phyloP scores from a whole-genome alignment of 2,797 vertebrate genomes.

The Pseudomugil gertrudae region DNA sequence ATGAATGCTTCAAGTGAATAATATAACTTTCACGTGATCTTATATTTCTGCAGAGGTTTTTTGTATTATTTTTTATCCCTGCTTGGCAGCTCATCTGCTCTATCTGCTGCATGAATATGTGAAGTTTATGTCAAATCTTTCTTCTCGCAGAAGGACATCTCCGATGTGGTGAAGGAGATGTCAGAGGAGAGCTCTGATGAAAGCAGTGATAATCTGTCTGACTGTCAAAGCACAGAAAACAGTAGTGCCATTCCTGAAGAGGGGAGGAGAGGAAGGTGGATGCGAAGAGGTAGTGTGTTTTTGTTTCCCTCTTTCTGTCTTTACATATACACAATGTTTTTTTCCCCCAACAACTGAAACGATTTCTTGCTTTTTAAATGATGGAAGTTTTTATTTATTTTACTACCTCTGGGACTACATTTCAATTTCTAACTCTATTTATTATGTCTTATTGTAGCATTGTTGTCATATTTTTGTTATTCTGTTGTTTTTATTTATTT shows the following conservation, averaged over 20 bases:
- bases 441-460: constrained; percentile 2
- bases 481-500: too few species aligned
- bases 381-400: neutral
- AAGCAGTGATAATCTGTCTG: constrained; percentile 91
- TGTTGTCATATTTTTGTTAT: neutral
- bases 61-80: neutral
- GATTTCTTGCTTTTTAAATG: too few species aligned
- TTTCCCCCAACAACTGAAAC: too few species aligned
- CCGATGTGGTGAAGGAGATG: constrained; percentile 88
- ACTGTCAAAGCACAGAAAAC: constrained; percentile 89
- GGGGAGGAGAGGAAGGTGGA: constrained; percentile 88
- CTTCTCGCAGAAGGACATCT: constrained; percentile 88
- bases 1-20: neutral
- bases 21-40: neutral
- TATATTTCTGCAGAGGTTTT: neutral
- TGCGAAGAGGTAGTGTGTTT: constrained; percentile 88
- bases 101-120: neutral
- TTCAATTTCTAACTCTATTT: neutral
- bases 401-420: neutral
- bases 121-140: neutral
- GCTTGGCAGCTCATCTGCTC: neutral
- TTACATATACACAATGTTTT: too few species aligned
- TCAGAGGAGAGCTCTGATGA: constrained; percentile 93
- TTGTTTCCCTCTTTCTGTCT: too few species aligned
- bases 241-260: constrained; percentile 84